Base-by-base conservation (phyloP, 2,797 vertebrate species). In the Melanotaenia parkinsoni region DNA sequence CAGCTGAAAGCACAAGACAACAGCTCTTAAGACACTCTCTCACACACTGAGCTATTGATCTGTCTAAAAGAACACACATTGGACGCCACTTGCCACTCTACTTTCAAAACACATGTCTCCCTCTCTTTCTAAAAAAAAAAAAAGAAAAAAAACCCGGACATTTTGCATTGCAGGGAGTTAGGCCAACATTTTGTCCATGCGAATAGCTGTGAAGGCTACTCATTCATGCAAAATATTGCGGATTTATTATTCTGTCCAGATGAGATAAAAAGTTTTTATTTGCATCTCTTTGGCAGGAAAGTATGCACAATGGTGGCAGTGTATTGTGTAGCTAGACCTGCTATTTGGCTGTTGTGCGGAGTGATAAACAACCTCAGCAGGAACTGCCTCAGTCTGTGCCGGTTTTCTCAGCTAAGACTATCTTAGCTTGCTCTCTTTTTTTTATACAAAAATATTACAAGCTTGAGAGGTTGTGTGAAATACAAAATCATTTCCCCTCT, bases 1-100 rank as follows among this genome's bases (percentile, higher is more conserved):
- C 93, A 94, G 94, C 94, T 92, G 91, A 93, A 88, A 96, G 95
- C 94, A 94, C 91, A 95, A 28, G 90, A 95, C 95, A 95, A 93
- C 93, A 94, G 95, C 96, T 96, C 96, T 97, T 96, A 96, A 96
- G 96, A 96, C 96, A 95, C 94, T 96, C 95, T 94, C 94, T 94
- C 94, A 94, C 95, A 96, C 95, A 96, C 95, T 73, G 87, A 94
- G 94, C 91, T 96, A 97, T 96, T 91, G 96, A 97, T 97, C 95
- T 82, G 74, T 92, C 90, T 94, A 94, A 95, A 95, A 96, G 94
- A 94, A 96, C 95, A 93, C 94, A 92, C 93, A 91, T 90, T 93
- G 93, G 92, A 93, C 87, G 92, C 92, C 91, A 92, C 91, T 94
- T 91, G 90, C 92, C 89, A 91, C 91, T 91, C 91, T 85, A 91